Percentiles rank a stretch among this genome's conserved stretches.
phyloP scores from a whole-genome alignment of 2,113 vertebrate species.

The Microtus montanus region DNA sequence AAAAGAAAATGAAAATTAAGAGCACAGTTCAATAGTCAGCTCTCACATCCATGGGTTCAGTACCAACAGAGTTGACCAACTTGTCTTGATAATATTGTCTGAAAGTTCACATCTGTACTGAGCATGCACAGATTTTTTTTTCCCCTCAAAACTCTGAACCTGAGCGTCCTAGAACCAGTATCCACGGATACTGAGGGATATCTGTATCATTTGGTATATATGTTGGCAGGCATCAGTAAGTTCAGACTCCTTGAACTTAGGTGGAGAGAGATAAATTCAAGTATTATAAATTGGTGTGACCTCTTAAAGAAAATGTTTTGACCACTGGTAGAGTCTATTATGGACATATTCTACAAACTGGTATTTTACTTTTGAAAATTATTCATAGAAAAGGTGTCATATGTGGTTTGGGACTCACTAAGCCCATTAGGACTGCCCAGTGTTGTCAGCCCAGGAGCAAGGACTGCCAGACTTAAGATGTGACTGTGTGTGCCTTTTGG shows the following conservation, averaged over 20 bases:
- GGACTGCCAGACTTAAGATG: not conserved
- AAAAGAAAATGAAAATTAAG: slow-evolving; percentile 33
- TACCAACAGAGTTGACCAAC: not conserved
- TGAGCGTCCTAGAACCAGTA: not conserved
- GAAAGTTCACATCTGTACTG: not conserved
- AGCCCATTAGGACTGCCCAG: not conserved
- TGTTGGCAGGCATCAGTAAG: not conserved
- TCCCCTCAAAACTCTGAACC: not conserved
- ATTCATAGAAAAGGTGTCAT: not conserved
- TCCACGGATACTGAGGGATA: not conserved
- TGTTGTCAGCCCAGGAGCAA: not conserved
- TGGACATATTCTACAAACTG: not conserved
- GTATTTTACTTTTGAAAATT: slow-evolving; percentile 12
- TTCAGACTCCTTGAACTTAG: not conserved
- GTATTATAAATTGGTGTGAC: not conserved
- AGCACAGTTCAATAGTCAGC: not conserved
- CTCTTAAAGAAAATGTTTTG: not conserved
- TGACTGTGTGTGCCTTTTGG: not conserved
- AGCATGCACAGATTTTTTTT: not conserved
- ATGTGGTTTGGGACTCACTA: not conserved
- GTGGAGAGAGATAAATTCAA: not conserved
- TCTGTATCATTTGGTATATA: not conserved
- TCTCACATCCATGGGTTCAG: not conserved
- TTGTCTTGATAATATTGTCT: not conserved
- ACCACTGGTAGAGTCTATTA: not conserved